Base-by-base conservation (phyloP, 1,140 invertebrate genomes). In the Oreohelix idahoensis region DNA sequence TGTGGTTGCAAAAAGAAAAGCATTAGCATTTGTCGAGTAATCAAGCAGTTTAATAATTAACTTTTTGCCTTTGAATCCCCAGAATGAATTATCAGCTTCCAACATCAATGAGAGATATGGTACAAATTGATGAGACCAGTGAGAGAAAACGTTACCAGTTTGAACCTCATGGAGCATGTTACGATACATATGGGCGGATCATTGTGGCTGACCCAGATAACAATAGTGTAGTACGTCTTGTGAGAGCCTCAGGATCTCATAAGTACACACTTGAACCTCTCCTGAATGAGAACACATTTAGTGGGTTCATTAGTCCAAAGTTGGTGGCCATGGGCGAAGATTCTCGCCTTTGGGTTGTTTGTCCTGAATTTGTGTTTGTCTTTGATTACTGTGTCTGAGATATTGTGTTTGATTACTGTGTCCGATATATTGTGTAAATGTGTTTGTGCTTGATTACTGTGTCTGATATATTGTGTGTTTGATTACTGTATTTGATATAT, bases 161-260 rank as follows among this genome's bases (percentile, higher is more conserved):
- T 32, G 1, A n/a, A 15, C 73, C 73, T 42, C 42, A 75, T 49
- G 73, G 73, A 2, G 8, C 26, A n/a, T 75, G 73, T 29, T 75
- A 75, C n/a, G 73, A 75, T 32, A 75, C 11, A 11, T 75, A 75
- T 75, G 73, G 73, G 20, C 36, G 73, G 1, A 75, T 75, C 73
- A 75, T 75, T 75, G 73, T 75, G 36, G 26, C 73, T 75, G 73
- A 75, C 29, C 73, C 73, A 42, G 73, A 75, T 39, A 75, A 75
- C 73, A 42, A 75, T 45, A 32, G 29, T 26, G 38, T 75, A 8
- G 36, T 75, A 42, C 73, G 73, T 75, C 73, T 75, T 42, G 36
- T 45, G 1, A 5, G 73, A 75, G 39, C 11, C 26, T 23, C 51
- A 17, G 26, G 51, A 23, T 58, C 51, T 58, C 39, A 26, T 2